phyloP scores from a whole-genome alignment of 2,113 vertebrate species.

The Perognathus longimembris region DNA sequence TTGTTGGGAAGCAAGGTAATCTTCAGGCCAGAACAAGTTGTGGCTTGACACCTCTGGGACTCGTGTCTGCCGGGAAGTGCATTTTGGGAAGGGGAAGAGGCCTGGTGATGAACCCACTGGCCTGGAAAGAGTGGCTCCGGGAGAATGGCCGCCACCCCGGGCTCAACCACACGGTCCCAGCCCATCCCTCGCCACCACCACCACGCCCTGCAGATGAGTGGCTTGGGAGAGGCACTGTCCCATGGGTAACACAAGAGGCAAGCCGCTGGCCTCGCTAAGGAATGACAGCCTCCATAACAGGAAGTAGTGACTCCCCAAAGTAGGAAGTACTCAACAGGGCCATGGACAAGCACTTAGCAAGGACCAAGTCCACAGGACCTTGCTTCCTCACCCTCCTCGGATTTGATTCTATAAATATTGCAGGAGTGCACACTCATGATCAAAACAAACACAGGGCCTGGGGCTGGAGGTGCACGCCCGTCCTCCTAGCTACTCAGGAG shows the following conservation, averaged over 20 bases:
- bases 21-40: constrained; percentile 80
- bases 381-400: neutral
- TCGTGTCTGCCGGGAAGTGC: constrained; percentile 71
- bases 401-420: neutral
- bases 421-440: no score
- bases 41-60: constrained; percentile 80
- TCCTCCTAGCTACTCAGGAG: no score
- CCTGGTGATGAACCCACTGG: constrained; percentile 54
- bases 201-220: no score
- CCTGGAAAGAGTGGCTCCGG: neutral
- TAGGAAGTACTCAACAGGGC: neutral
- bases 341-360: neutral
- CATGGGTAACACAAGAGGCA: no score
- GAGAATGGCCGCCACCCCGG: no score
- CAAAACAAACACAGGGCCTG: no score
- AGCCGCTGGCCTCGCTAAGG: no score
- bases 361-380: neutral
- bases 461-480: no score
- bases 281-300: no score
- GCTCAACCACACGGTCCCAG: no score
- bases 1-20: constrained; percentile 81
- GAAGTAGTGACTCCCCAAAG: no score
- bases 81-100: constrained; percentile 51
- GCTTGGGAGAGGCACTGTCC: no score
- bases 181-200: neutral